Base-by-base conservation (phyloP, 2,888 invertebrate genomes). In the Lumbricus terrestris region DNA sequence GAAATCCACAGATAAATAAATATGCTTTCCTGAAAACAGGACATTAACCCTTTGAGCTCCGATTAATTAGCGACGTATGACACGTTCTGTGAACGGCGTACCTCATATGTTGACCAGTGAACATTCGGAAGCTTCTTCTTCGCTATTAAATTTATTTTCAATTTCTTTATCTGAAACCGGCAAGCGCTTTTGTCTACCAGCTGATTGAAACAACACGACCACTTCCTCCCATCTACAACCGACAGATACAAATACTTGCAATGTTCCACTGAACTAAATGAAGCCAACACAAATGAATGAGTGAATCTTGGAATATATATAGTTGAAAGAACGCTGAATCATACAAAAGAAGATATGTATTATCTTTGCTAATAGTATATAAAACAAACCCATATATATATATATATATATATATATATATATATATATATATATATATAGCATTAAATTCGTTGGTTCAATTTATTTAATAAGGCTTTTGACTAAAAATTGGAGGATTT, bases 111-210 rank as follows among this genome's bases (percentile, higher is more conserved):
- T 35, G 33, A n/a, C 90, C 90, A 90, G n/a, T n/a, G 42, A 35
- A 85, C 29, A 16, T 89, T 89, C 18, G 91, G 89, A 23, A 91
- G 91, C 90, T 93, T 93, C 90, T 94, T 94, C 88, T 92, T 93
- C 89, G 93, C 91, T 69, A 88, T 90, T 37, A 94, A 38, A 83
- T 92, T 90, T 34, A 94, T 88, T 37, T 91, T 93, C 33, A 92
- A 91, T 88, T 93, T 93, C 90, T 93, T 92, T 54, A 93, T 90
- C 20, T 91, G 92, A 18, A 93, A 93, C 91, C 92, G 90, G 89
- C 93, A 93, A 38, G 91, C 90, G 69, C 92, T 92, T 91, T 92
- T 91, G 33, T 92, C 91, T 38, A 94, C 93, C 69, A 92, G 92
- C 47, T 91, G 92, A 91, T 89, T 90, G 82, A 94, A 93, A n/a